These are phyloP conservation scores for Drosophila teissieri DNA, from an alignment of 1,140 invertebrate species.

Conservation along the genomic window DNA sequence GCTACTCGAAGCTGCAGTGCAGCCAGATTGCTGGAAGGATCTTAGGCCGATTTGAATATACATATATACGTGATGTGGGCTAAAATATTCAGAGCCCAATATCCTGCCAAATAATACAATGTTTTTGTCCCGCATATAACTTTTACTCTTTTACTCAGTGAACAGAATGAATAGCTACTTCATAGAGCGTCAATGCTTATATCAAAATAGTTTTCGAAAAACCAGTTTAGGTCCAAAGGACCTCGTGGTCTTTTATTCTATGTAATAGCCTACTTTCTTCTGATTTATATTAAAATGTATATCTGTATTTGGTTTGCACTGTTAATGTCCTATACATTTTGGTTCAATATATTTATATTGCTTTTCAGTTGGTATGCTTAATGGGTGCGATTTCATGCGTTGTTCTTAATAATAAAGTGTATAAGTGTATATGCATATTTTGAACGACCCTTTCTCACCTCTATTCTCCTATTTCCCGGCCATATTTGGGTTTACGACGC, in stretches of 20 bases:
- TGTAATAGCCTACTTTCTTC: no score
- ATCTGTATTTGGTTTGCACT: no score
- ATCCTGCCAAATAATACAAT: neutral
- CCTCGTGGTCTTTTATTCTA: no score
- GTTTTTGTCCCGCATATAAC: neutral
- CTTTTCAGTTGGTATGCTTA: neutral
- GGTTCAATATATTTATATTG: neutral
- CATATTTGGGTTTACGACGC: conserved; percentile 63
- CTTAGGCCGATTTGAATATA: no score
- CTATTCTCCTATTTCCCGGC: conserved; percentile 22
- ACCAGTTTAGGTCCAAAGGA: no score
- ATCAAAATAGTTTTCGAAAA: no score
- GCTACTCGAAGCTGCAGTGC: conserved; percentile 23
- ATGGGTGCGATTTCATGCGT: no score
- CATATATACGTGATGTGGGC: neutral
- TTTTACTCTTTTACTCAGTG: neutral
- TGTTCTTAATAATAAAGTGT: conserved; percentile 20
- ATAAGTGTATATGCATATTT: conserved; percentile 61
- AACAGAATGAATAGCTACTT: no score
- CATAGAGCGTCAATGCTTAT: no score
- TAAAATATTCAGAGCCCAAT: neutral
- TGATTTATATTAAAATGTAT: no score
- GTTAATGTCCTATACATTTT: no score
- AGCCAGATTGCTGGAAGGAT: conserved; percentile 15
- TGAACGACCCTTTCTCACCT: neutral